Evolutionary conservation across 1,140 invertebrate species (phyloP), one percentile per base, ranked within the genome.

Genomic region (Micrasema longulum): DNA sequence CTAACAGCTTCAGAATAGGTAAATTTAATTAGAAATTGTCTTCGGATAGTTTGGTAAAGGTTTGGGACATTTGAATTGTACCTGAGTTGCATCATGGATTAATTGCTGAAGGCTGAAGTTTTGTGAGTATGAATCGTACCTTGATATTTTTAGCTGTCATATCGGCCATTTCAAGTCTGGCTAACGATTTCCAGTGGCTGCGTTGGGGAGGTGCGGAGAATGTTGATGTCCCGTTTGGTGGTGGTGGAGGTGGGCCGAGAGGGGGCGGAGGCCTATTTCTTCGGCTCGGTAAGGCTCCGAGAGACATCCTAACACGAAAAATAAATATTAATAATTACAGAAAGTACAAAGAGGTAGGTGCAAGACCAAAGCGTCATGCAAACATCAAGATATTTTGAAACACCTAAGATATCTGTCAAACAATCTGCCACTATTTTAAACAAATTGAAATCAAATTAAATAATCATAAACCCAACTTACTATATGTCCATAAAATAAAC

Each of bases 61-160:
- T n/a, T n/a, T n/a, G n/a, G n/a, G n/a, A n/a, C n/a, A n/a, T n/a
- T n/a, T n/a, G n/a, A n/a, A n/a, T n/a, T n/a, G n/a, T n/a, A n/a
- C n/a, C n/a, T n/a, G n/a, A n/a, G n/a, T n/a, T n/a, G n/a, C n/a
- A n/a, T n/a, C n/a, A n/a, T n/a, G n/a, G n/a, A n/a, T n/a, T n/a
- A n/a, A n/a, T n/a, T n/a, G n/a, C n/a, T n/a, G n/a, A n/a, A n/a
- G n/a, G n/a, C n/a, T n/a, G n/a, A n/a, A n/a, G n/a, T n/a, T n/a
- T n/a, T n/a, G n/a, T n/a, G n/a, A n/a, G n/a, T n/a, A n/a, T n/a
- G n/a, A n/a, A n/a, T n/a, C n/a, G n/a, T 26, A 72, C 74, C 62
- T 76, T 76, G 14, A 76, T 76, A 47, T 76, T 76, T 60, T 76
- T 76, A 38, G 74, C 74, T 45, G 70, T 63, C 52, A 76, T 62